A percentile compares a stretch with the other conserved stretches of the same genome.
phyloP scores from a whole-genome alignment of 2,113 vertebrate genomes.

The Leucoraja erinaceus region DNA sequence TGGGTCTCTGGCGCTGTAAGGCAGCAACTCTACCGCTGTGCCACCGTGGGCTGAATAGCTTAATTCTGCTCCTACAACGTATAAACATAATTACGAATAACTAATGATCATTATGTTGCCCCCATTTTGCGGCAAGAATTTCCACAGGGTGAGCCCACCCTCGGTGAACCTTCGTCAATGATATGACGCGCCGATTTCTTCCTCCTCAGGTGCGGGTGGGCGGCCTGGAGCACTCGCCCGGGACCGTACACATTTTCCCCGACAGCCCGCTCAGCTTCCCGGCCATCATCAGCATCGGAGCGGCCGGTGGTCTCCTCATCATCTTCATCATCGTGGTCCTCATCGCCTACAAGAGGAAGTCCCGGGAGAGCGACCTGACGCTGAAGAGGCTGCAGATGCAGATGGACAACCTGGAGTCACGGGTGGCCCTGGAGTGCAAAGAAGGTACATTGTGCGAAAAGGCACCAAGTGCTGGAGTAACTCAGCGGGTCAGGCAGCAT shows the following conservation, averaged over 20 bases:
- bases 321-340: slow-evolving; percentile 92
- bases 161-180: too few relatives aligned
- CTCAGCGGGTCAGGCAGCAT: too few relatives aligned
- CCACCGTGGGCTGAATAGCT: not conserved
- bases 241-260: slow-evolving; percentile 89
- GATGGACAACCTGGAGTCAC: slow-evolving; percentile 98
- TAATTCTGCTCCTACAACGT: not conserved
- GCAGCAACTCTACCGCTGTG: too few relatives aligned
- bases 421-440: slow-evolving; percentile 94
- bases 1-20: too few relatives aligned
- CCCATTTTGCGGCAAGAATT: too few relatives aligned
- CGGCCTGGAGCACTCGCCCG: slow-evolving; percentile 88
- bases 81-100: too few relatives aligned
- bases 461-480: not conserved
- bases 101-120: not conserved
- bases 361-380: slow-evolving; percentile 89
- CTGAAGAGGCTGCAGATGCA: slow-evolving; percentile 97
- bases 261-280: slow-evolving; percentile 94
- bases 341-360: slow-evolving; percentile 96
- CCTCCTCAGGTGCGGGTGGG: slow-evolving; percentile 79
- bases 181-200: not conserved
- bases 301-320: slow-evolving; percentile 84
- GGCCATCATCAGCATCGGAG: slow-evolving; percentile 89
- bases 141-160: too few relatives aligned
- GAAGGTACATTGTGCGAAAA: slow-evolving; percentile 65